These are phyloP conservation scores for Notolabrus celidotus DNA, from an alignment of 2,797 vertebrate genomes.

Conservation along the genomic window DNA sequence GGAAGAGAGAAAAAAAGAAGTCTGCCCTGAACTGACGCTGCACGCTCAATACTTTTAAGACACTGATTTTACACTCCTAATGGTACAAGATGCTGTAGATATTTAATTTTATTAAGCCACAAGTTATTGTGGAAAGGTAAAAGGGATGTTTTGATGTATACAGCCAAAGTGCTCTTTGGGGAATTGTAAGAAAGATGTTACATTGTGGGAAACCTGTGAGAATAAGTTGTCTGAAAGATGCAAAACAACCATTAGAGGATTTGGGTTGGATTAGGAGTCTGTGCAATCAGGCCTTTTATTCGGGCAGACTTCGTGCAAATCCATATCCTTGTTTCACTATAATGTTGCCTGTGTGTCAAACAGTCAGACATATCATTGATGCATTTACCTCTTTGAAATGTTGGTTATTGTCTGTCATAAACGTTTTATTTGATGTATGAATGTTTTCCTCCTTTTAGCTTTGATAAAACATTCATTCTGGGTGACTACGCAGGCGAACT, in stretches of 20 bases:
- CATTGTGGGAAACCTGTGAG: not conserved
- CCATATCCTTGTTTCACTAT: too few relatives aligned
- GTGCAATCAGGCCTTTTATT: too few relatives aligned
- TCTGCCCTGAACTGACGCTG: not conserved
- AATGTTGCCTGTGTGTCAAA: constrained; percentile 1
- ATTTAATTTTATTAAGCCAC: constrained; percentile 18
- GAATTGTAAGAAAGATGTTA: not conserved
- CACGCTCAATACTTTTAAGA: constrained; percentile 1
- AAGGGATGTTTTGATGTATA: not conserved
- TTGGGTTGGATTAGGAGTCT: not conserved
- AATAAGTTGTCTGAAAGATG: not conserved
- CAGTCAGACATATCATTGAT: not conserved
- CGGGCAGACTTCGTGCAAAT: too few relatives aligned
- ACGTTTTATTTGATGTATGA: not conserved
- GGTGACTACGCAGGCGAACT: not conserved
- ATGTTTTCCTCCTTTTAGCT: constrained; percentile 12
- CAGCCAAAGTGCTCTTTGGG: not conserved
- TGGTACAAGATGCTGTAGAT: constrained; percentile 8
- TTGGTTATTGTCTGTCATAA: constrained; percentile 1
- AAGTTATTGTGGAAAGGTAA: not conserved
- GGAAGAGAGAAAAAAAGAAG: not conserved
- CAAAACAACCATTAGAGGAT: not conserved
- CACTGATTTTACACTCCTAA: constrained; percentile 4
- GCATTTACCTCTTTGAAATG: not conserved
- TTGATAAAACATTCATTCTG: constrained; percentile 4